These are phyloP conservation scores for Petrocephalus schoutedeni DNA, from an alignment of 2,797 vertebrate species.

Conservation along the genomic window DNA sequence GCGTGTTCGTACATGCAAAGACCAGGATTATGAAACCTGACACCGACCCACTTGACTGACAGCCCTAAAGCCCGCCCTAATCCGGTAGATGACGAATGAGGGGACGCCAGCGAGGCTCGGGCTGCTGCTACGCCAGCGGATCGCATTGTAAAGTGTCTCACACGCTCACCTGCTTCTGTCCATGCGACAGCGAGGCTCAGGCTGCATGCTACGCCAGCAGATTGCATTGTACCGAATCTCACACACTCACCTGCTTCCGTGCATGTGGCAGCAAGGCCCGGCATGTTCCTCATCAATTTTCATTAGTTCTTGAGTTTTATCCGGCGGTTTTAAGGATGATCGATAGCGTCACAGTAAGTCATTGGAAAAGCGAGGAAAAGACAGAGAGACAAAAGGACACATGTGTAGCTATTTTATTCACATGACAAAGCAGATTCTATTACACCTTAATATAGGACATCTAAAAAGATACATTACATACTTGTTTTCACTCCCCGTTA, in stretches of 20 bases:
- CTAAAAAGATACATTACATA: neutral
- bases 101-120: too few relatives aligned
- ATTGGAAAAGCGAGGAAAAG: neutral
- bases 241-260: neutral
- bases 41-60: conserved; percentile 44
- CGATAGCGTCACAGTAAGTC: neutral
- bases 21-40: conserved; percentile 59
- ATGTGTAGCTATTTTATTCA: neutral
- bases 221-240: neutral
- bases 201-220: neutral
- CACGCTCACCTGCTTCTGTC: neutral
- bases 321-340: neutral
- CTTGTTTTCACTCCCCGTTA: neutral
- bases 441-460: neutral
- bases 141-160: neutral
- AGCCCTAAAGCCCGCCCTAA: conserved; percentile 37
- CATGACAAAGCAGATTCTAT: neutral
- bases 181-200: neutral
- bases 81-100: conserved; percentile 43
- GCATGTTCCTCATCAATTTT: neutral
- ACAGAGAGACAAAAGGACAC: neutral
- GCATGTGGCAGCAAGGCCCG: neutral
- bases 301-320: neutral
- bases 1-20: conserved; percentile 69
- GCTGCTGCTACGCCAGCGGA: neutral